Conservation (phyloP, 1,140 invertebrate genomes). For the Tribolium madens region DNA sequence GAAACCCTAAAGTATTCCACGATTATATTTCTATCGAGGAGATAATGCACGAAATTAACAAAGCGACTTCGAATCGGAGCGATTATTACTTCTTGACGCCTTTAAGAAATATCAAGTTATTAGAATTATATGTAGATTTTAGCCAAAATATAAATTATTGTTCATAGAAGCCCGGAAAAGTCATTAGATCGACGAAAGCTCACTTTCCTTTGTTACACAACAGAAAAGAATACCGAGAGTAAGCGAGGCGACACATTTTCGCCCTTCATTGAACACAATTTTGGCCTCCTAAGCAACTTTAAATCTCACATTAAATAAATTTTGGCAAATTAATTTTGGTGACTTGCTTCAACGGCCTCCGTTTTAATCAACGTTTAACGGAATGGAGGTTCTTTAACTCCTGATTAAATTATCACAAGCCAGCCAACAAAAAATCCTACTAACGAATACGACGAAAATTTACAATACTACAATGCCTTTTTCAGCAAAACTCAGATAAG, state of each 20-base stretch:
- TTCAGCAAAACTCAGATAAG: too few species aligned
- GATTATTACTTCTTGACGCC: slow-evolving; percentile 31
- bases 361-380: slow-evolving; percentile 29
- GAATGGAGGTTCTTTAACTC: slow-evolving; percentile 17
- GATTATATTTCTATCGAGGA: slow-evolving; percentile 12
- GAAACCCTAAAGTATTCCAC: neutral
- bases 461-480: neutral
- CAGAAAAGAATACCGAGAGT: slow-evolving; percentile 20
- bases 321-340: slow-evolving; percentile 35
- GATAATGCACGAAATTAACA: slow-evolving; percentile 29
- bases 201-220: slow-evolving; percentile 20
- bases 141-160: slow-evolving; percentile 29
- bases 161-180: slow-evolving; percentile 27
- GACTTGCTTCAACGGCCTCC: slow-evolving; percentile 12
- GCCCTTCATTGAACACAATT: slow-evolving; percentile 35
- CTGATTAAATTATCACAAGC: slow-evolving; percentile 20
- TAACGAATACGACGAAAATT: neutral
- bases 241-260: slow-evolving; percentile 22
- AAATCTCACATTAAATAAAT: slow-evolving; percentile 31
- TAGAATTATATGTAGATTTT: slow-evolving; percentile 32
- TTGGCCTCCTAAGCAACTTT: slow-evolving; percentile 28
- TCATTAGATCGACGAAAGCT: slow-evolving; percentile 23
- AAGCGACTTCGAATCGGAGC: neutral
- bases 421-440: neutral
- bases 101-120: neutral